Evolutionary conservation across 1,140 invertebrate genomes (phyloP), one percentile per base, ranked within the genome.

Genomic region (Drosophila pseudoananassae): DNA sequence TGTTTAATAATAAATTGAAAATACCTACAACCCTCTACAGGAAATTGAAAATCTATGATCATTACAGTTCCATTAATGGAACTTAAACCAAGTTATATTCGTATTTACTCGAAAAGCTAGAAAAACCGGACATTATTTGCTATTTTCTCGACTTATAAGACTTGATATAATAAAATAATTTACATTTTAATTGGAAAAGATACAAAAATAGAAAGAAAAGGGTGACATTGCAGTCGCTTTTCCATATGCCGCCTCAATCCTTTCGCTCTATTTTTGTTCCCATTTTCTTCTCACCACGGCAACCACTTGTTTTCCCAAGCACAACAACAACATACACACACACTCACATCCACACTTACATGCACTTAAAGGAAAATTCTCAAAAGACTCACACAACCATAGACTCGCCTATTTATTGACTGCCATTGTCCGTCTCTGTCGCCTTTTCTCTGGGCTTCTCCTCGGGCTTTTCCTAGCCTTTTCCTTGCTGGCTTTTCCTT

Each of bases 281-380:
- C 72, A 55, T 70, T 46, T 76, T 66, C 64, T 76, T 72, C 76
- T 88, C 85, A 78, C 89, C 90, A 91, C 84, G 90, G 90, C 89
- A 91, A 91, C 90, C 90, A 91, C 90, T 91, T 91, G 90, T 91
- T 91, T 91, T 91, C 74, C 76, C 63, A 80, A 87, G 82, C 90
- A 90, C 72, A 91, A 91, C 90, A 91, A 89, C 83, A 83, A 73
- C 66, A 53, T 20, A 54, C 57, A 64, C 25, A 83, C 58, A 78
- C 29, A 79, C 53, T 36, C 43, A 52, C 27, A 50, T 9, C 10
- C 6, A 12, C 40, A 43, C 40, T 17, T 17, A 23, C 29, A 5
- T 15, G 15, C 40, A 43, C 40, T 43, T 43, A 20, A 0, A 5
- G 17, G 57, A 31, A 33, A 6, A 33, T 61, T 51, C 49, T 54